Evolutionary conservation across 2,797 vertebrate genomes (phyloP), one percentile per base, ranked within the genome.

Genomic region (Gambusia yucatana): DNA sequence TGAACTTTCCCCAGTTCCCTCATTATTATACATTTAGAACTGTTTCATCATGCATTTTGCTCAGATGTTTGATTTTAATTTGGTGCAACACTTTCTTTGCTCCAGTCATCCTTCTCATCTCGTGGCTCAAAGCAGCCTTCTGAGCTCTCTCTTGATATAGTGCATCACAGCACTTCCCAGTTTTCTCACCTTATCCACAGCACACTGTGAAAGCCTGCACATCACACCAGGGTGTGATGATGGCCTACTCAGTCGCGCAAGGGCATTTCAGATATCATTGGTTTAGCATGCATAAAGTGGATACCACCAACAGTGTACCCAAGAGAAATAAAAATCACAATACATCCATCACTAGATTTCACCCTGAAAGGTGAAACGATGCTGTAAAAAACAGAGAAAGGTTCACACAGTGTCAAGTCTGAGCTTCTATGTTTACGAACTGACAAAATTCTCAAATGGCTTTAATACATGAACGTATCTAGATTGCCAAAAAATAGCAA

Each of bases 151-250:
- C 89, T 91, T 90, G 88, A 92, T 92, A 88, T 83, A 86, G 85
- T 80, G 86, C 91, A 89, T 92, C 89, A 93, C 79, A 87, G 91
- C 91, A 91, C 91, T 90, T 90, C 87, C 86, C 75, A n/a, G 86
- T 93, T 94, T 93, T 94, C 92, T 93, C 94, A 94, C 92, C 92
- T 94, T 78, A 87, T 82, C 76, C 82, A 28, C 76, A 87, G 77
- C 82, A 63, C 79, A 79, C 86, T 90, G 92, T 91, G 87, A 92
- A 92, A 94, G 89, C 85, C 89, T 78, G 88, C 85, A 85, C 85
- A 88, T 93, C 81, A 80, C 85, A 86, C 80, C 72, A 6, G 77
- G 81, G 86, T 89, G 90, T 86, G 86, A 92, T 89, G 89, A 92
- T 92, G 88, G 86, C 77, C 89, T 86, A 72, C 89, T 90, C 92